Conservation (phyloP, 2,888 invertebrate species). For the Oscheius onirici region DNA sequence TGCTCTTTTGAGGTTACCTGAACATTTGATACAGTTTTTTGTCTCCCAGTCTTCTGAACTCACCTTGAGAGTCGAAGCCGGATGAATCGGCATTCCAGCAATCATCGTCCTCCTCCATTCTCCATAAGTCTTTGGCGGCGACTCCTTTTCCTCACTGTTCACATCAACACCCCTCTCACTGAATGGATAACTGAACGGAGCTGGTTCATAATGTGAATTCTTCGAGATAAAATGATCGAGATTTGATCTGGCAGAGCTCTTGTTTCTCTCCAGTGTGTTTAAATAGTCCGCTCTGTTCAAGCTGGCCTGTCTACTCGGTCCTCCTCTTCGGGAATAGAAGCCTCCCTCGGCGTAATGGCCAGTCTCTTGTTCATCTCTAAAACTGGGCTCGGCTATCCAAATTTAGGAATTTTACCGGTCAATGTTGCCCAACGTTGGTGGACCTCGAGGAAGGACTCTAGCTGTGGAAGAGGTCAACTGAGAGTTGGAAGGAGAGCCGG, state of each 20-base stretch:
- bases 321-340: constrained; percentile 17
- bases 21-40: background rate
- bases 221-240: constrained; percentile 45
- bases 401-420: constrained; percentile 5
- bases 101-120: constrained; percentile 32
- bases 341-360: constrained; percentile 25
- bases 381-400: background rate
- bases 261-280: constrained; percentile 17
- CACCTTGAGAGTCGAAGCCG: constrained; percentile 20
- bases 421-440: constrained; percentile 21
- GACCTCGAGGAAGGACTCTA: constrained; percentile 8
- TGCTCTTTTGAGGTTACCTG: constrained; percentile 27
- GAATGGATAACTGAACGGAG: constrained; percentile 17
- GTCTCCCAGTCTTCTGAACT: background rate
- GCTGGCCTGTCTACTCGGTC: constrained; percentile 25
- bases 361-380: constrained; percentile 13
- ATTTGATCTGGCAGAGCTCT: constrained; percentile 35
- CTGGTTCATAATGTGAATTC: constrained; percentile 40
- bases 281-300: constrained; percentile 34
- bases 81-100: constrained; percentile 18
- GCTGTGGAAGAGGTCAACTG: constrained; percentile 29
- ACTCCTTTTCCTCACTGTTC: constrained; percentile 8
- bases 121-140: constrained; percentile 27
- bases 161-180: constrained; percentile 44
- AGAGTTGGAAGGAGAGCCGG: constrained; percentile 26